Conservation (phyloP, 1,140 invertebrate genomes). For the Aporrectodea caliginosa region DNA sequence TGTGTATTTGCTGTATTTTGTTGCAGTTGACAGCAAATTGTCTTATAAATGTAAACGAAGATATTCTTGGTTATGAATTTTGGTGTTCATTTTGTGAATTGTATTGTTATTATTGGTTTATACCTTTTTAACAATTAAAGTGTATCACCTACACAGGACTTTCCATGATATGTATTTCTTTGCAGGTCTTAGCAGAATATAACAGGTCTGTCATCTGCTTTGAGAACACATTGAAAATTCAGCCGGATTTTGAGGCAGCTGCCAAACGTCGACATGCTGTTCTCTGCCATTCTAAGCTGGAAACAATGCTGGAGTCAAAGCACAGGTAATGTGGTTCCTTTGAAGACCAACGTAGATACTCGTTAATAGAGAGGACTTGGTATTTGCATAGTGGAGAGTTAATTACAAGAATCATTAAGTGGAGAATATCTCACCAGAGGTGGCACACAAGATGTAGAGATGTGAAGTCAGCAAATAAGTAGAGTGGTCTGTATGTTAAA, state of each 20-base stretch:
- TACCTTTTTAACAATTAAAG: too few relatives aligned
- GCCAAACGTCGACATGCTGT: constrained; percentile 65
- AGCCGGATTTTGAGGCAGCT: constrained; percentile 61
- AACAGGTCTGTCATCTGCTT: constrained; percentile 63
- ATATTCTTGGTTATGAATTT: constrained; percentile 6
- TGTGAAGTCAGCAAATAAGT: too few relatives aligned
- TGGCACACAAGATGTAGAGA: too few relatives aligned
- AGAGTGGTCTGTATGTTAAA: too few relatives aligned
- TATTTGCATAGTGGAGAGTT: too few relatives aligned
- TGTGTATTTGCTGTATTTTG: too few relatives aligned
- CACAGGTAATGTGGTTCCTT: constrained; percentile 61
- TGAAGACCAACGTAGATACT: not conserved
- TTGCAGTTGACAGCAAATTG: too few relatives aligned
- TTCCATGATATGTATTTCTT: too few relatives aligned
- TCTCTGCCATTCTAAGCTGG: constrained; percentile 67
- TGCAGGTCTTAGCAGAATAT: constrained; percentile 57
- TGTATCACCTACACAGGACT: too few relatives aligned
- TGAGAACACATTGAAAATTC: constrained; percentile 67
- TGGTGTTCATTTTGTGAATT: not conserved
- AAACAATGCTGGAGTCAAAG: constrained; percentile 63
- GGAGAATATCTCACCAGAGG: too few relatives aligned
- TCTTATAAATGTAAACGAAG: too few relatives aligned
- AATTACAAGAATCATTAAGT: too few relatives aligned
- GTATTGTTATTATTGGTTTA: constrained; percentile 31
- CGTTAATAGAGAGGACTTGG: not conserved